Conservation (phyloP, 2,888 invertebrate species). For the Netelia virgata region DNA sequence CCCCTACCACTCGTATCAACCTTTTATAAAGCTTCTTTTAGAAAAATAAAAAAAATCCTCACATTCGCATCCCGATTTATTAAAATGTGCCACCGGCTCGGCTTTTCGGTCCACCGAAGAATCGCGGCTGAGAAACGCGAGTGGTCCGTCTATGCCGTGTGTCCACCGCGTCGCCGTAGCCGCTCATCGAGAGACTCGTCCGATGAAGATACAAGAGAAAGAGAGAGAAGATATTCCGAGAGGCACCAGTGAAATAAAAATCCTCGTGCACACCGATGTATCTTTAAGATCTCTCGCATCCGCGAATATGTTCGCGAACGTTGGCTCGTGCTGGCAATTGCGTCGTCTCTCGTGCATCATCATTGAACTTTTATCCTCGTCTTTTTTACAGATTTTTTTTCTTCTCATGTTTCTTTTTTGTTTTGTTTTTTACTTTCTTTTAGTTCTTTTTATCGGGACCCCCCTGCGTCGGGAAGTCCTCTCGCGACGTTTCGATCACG, state of each 20-base stretch:
- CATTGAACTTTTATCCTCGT: constrained; percentile 16
- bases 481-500: constrained; percentile 19
- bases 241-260: constrained; percentile 39
- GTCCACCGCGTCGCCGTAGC: not conserved
- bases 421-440: not conserved
- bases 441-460: not conserved
- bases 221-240: not conserved
- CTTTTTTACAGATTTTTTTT: constrained; percentile 8
- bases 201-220: constrained; percentile 41
- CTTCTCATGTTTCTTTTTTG: constrained; percentile 2
- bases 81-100: constrained; percentile 11
- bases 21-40: not conserved
- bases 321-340: constrained; percentile 37
- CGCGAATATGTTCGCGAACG: constrained; percentile 17
- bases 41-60: not conserved
- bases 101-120: too few species aligned
- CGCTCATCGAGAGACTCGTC: constrained; percentile 23
- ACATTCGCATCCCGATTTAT: constrained; percentile 38
- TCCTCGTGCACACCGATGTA: not conserved
- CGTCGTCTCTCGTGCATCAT: constrained; percentile 24
- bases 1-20: constrained; percentile 15
- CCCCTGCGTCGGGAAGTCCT: constrained; percentile 14
- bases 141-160: not conserved
- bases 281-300: constrained; percentile 19
- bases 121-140: not conserved